Percentiles rank a stretch among this genome's conserved stretches.
Evolutionary conservation across 2,888 invertebrate genomes (phyloP).

Genomic region (Troglohyphantes excavatus): DNA sequence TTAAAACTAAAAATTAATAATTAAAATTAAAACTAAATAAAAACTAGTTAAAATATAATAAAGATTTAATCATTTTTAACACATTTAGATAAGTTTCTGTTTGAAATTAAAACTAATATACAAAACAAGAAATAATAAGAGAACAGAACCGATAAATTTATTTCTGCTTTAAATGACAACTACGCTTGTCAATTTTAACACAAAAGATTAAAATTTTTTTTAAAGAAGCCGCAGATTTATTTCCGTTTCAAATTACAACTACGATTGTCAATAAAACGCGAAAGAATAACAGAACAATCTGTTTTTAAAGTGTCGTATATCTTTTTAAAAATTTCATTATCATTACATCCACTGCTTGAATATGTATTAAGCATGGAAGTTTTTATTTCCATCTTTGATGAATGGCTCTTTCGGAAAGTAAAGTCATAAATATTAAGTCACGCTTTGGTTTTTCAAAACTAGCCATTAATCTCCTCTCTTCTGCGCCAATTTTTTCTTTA

Average conservation of each 20-base stretch:
- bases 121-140: no score
- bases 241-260: not conserved
- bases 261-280: not conserved
- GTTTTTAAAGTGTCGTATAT: not conserved
- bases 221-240: not conserved
- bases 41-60: no score
- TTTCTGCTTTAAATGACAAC: not conserved
- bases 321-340: conserved; percentile 38
- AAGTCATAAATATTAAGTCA: conserved; percentile 61
- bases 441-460: conserved; percentile 49
- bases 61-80: not conserved
- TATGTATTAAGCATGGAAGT: conserved; percentile 26
- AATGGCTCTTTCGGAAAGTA: conserved; percentile 59
- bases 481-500: conserved; percentile 9
- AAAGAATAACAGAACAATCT: not conserved
- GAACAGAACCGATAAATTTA: no score
- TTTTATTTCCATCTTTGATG: conserved; percentile 29
- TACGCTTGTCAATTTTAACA: not conserved
- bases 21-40: no score
- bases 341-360: conserved; percentile 46
- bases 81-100: not conserved
- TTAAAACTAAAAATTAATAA: no score
- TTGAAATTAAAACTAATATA: not conserved
- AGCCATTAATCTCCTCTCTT: conserved; percentile 60
- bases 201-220: not conserved